Conservation (phyloP, 2,113 vertebrate species). For the Bos indicus region DNA sequence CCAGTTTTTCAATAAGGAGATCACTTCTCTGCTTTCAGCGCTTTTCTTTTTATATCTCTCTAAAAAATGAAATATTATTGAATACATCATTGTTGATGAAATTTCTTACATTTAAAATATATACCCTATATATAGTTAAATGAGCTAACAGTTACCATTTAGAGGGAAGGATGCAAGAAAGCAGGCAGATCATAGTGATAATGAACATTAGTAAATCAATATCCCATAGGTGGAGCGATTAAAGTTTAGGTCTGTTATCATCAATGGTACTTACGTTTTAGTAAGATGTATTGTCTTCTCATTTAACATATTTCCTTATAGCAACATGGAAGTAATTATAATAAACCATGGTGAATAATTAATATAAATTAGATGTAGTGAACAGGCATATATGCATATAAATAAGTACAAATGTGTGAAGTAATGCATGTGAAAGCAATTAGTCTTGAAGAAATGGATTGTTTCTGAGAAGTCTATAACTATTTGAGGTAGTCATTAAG, state of each 20-base stretch:
- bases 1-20: not conserved
- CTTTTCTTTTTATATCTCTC: not conserved
- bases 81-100: not conserved
- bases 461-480: not conserved
- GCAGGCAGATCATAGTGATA: not conserved
- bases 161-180: not conserved
- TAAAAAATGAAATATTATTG: not conserved
- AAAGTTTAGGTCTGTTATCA: not conserved
- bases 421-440: not conserved
- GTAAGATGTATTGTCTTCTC: not conserved
- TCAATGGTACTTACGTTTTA: not conserved
- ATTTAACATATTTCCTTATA: slow-evolving; percentile 4
- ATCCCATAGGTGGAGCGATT: not conserved
- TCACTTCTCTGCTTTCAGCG: not conserved
- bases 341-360: not conserved
- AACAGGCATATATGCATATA: not conserved
- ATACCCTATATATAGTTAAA: not conserved
- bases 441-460: not conserved
- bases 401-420: not conserved
- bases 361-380: not conserved
- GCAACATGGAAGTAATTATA: not conserved
- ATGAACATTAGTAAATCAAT: not conserved
- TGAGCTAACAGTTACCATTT: not conserved
- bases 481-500: not conserved
- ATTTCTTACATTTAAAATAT: not conserved